These are phyloP conservation scores for Aculops lycopersici DNA, from an alignment of 1,140 invertebrate species.

Conservation along the genomic window DNA sequence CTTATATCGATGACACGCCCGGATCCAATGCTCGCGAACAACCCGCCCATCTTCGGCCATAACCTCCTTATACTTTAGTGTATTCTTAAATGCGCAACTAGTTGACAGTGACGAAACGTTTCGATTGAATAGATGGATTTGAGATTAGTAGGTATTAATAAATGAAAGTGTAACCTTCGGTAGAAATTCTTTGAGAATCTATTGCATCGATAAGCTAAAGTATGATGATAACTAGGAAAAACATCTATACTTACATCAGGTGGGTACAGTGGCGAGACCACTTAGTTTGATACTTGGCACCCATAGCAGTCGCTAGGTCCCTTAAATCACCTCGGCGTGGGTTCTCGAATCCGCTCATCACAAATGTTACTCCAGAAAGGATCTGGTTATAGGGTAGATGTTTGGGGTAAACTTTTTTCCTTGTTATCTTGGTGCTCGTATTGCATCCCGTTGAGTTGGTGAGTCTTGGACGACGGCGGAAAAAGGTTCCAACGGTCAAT, in stretches of 20 bases:
- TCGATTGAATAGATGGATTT: neutral
- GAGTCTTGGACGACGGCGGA: no score
- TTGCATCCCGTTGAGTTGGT: no score
- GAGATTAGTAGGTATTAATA: slow-evolving; percentile 1
- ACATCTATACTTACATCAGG: slow-evolving; percentile 42
- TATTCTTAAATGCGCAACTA: slow-evolving; percentile 57
- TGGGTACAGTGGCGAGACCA: slow-evolving; percentile 41
- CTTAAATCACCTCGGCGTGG: slow-evolving; percentile 32
- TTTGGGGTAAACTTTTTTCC: slow-evolving; percentile 4
- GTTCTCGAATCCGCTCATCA: slow-evolving; percentile 54
- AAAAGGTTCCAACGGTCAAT: no score
- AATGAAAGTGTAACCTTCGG: no score
- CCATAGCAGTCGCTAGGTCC: slow-evolving; percentile 33
- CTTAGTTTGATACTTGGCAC: slow-evolving; percentile 38
- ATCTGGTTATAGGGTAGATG: slow-evolving; percentile 23
- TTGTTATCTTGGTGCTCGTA: slow-evolving; percentile 14
- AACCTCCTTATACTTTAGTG: slow-evolving; percentile 47
- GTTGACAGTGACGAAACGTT: neutral
- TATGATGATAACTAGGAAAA: no score
- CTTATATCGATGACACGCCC: slow-evolving; percentile 26
- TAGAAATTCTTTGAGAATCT: no score
- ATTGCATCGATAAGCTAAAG: no score
- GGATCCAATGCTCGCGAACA: slow-evolving; percentile 39
- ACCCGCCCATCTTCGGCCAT: slow-evolving; percentile 28
- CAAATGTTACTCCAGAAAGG: slow-evolving; percentile 32